Conservation (phyloP, 2,888 invertebrate genomes). For the Platycnemis pennipes region DNA sequence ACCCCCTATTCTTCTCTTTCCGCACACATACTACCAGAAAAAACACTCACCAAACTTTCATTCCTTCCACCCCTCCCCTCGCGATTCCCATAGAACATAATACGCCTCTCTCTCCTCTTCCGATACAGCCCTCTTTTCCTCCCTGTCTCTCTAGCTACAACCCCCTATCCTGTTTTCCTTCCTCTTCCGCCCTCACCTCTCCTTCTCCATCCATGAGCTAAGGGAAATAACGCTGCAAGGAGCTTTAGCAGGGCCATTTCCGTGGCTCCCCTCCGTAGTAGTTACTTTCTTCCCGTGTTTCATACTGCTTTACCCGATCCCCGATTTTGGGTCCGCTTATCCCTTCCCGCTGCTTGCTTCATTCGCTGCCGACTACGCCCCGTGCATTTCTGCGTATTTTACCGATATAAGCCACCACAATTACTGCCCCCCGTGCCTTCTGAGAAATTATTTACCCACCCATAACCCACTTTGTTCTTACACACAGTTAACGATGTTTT, state of each 20-base stretch:
- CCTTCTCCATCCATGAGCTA: not conserved
- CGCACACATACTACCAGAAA: not conserved
- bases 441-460: not conserved
- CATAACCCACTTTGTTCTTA: not conserved
- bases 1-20: not conserved
- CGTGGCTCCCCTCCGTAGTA: not conserved
- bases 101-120: not conserved
- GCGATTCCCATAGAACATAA: not conserved
- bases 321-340: no score
- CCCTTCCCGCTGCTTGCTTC: no score
- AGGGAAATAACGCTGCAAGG: not conserved
- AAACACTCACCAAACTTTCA: constrained; percentile 22
- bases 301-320: no score
- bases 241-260: not conserved
- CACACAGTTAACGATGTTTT: not conserved
- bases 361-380: no score
- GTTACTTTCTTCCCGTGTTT: not conserved
- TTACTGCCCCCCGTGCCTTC: not conserved
- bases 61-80: not conserved
- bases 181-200: not conserved
- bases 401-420: not conserved
- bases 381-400: not conserved
- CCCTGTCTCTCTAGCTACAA: not conserved
- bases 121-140: not conserved
- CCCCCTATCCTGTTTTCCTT: not conserved